Conservation (phyloP, 2,888 invertebrate genomes). For the Cistogaster globosa region DNA sequence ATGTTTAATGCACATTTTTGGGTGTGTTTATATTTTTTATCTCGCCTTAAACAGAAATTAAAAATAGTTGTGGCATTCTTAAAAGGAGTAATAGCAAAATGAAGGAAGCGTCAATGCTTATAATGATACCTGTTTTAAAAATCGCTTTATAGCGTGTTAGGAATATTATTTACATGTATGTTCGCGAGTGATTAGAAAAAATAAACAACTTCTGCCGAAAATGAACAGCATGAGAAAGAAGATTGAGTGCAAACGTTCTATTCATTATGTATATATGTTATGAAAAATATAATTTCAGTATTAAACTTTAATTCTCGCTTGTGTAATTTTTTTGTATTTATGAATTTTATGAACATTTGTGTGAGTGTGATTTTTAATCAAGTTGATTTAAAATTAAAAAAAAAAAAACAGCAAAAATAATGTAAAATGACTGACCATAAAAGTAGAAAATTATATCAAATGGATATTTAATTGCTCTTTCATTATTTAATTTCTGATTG, state of each 20-base stretch:
- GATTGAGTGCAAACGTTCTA: neutral
- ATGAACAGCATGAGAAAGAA: neutral
- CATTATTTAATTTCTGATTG: constrained; percentile 60
- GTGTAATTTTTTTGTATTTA: neutral
- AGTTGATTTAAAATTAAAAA: constrained; percentile 19
- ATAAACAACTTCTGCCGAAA: neutral
- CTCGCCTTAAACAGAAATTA: constrained; percentile 4
- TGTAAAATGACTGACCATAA: neutral
- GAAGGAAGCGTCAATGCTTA: constrained; percentile 60
- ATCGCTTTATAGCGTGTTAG: constrained; percentile 56
- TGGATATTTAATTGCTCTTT: constrained; percentile 63
- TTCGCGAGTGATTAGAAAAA: neutral
- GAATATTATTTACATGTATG: constrained; percentile 41
- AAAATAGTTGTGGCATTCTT: constrained; percentile 17
- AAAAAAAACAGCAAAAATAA: neutral
- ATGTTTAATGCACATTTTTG: neutral
- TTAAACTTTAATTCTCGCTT: constrained; percentile 1
- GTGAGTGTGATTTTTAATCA: constrained; percentile 29
- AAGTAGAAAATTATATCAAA: constrained; percentile 39
- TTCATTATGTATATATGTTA: neutral
- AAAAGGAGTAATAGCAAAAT: constrained; percentile 22
- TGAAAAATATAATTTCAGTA: constrained; percentile 2
- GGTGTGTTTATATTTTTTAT: neutral
- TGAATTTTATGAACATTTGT: neutral
- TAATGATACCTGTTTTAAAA: constrained; percentile 58